A percentile compares a stretch with the other conserved stretches of the same genome.
Evolutionary conservation across 2,888 invertebrate species (phyloP).

Genomic region (Bibio marci): DNA sequence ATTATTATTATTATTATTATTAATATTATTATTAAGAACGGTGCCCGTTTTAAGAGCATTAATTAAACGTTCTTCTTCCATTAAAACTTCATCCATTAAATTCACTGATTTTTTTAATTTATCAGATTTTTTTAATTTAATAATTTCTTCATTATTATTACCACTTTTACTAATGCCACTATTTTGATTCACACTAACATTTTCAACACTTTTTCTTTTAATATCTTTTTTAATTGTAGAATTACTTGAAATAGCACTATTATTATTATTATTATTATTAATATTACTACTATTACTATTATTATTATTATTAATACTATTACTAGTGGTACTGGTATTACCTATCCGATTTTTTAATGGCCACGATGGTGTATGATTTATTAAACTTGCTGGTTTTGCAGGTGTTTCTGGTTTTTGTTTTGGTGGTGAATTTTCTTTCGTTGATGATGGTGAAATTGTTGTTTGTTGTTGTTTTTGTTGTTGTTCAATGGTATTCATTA

Average conservation of each 20-base stretch:
- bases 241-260: neutral
- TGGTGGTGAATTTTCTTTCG: slow-evolving; percentile 3
- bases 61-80: slow-evolving; percentile 62
- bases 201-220: neutral
- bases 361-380: slow-evolving; percentile 34
- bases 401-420: slow-evolving; percentile 15
- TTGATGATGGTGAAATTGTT: slow-evolving; percentile 1
- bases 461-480: slow-evolving; percentile 7
- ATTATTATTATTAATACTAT: neutral
- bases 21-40: slow-evolving; percentile 34
- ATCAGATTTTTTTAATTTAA: slow-evolving; percentile 7
- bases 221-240: neutral
- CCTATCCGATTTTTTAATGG: slow-evolving; percentile 34
- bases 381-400: slow-evolving; percentile 15
- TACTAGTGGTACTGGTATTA: slow-evolving; percentile 8
- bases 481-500: slow-evolving; percentile 13
- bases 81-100: slow-evolving; percentile 53
- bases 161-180: slow-evolving; percentile 1
- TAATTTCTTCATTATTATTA: slow-evolving; percentile 7
- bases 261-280: neutral
- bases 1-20: neutral
- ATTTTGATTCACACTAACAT: neutral
- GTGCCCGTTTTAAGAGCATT: slow-evolving; percentile 61
- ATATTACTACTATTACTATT: neutral
- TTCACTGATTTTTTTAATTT: slow-evolving; percentile 17